Percentiles rank a stretch among this genome's conserved stretches.
These are phyloP conservation scores for Pseudomyrmex concolor DNA, from an alignment of 1,140 invertebrate genomes.

Conservation along the genomic window DNA sequence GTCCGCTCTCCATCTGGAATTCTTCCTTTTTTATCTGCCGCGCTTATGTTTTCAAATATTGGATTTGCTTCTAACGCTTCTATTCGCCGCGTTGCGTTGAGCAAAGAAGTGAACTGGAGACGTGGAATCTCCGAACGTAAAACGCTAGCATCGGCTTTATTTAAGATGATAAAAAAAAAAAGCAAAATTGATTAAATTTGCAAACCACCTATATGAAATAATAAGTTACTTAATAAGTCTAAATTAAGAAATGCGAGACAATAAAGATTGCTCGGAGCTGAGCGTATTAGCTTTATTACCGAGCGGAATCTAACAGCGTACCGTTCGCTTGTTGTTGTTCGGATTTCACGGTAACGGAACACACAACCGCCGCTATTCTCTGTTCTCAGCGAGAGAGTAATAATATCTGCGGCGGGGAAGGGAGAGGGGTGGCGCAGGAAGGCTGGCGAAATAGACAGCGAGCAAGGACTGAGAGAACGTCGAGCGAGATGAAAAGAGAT, in stretches of 20 bases:
- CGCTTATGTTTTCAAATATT: no score
- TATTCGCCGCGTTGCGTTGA: no score
- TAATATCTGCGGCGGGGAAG: constrained; percentile 38
- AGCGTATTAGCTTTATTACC: constrained; percentile 40
- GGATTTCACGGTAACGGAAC: constrained; percentile 40
- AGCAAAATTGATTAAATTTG: no score
- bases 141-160: no score
- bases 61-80: no score
- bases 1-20: neutral
- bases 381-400: constrained; percentile 47
- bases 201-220: neutral
- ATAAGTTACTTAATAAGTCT: constrained; percentile 20
- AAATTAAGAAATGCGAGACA: constrained; percentile 19
- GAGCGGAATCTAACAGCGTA: constrained; percentile 25
- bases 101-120: no score
- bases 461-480: constrained; percentile 44
- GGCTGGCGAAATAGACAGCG: constrained; percentile 44
- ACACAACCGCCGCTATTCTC: constrained; percentile 43
- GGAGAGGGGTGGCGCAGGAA: neutral
- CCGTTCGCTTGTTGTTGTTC: constrained; percentile 46
- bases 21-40: neutral
- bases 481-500: constrained; percentile 55
- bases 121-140: no score
- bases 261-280: constrained; percentile 24
- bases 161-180: no score